A percentile compares a stretch with the other conserved stretches of the same genome.
Evolutionary conservation across 1,140 invertebrate species (phyloP).

Genomic region (Ectropis grisescens): DNA sequence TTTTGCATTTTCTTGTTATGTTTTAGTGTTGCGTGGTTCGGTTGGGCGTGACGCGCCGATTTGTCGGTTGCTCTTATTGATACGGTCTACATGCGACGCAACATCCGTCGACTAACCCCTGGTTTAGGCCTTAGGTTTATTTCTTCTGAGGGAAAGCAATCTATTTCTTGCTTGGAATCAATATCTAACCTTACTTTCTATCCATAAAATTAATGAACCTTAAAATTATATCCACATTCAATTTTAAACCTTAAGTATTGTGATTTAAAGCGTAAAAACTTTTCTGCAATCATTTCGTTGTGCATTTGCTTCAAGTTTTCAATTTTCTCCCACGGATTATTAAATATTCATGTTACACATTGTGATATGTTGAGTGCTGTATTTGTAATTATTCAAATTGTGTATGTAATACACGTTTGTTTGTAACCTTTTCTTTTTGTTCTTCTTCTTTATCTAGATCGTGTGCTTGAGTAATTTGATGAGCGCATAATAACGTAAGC

Average conservation of each 20-base stretch:
- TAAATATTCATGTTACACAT: constrained; percentile 30
- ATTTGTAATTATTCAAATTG: constrained; percentile 35
- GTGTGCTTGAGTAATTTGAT: constrained; percentile 5
- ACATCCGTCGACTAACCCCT: constrained; percentile 44
- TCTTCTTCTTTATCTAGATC: constrained; percentile 16
- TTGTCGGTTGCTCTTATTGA: constrained; percentile 53
- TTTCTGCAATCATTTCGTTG: too few species aligned
- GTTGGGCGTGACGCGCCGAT: constrained; percentile 56
- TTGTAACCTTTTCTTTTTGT: constrained; percentile 19
- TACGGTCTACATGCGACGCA: constrained; percentile 56
- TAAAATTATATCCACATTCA: too few species aligned
- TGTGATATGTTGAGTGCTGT: constrained; percentile 9
- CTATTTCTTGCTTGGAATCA: constrained; percentile 18
- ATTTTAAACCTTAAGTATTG: too few species aligned
- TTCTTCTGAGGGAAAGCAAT: constrained; percentile 40
- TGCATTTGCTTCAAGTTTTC: constrained; percentile 7
- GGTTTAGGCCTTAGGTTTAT: constrained; percentile 41
- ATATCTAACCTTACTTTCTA: too few species aligned
- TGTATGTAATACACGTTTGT: constrained; percentile 17
- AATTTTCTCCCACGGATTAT: constrained; percentile 29
- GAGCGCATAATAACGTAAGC: too few species aligned
- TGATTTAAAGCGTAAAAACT: too few species aligned
- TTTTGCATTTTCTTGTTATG: constrained; percentile 18
- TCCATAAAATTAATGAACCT: too few species aligned
- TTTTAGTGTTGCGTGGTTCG: constrained; percentile 39